Base-by-base conservation (phyloP, 1,140 invertebrate species). In the Eciton burchellii region DNA sequence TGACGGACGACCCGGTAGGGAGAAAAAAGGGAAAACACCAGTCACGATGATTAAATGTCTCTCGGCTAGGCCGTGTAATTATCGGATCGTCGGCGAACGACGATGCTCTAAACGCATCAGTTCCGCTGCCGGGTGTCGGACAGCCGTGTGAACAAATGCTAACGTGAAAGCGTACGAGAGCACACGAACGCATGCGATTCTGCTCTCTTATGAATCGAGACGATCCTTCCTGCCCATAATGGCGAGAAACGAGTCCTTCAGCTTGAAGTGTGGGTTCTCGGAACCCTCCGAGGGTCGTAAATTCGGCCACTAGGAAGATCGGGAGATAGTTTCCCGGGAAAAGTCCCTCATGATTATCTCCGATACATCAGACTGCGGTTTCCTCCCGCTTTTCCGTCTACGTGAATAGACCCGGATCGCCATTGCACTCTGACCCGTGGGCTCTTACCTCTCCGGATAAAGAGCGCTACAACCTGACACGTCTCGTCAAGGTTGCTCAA, bases 161-260 rank as follows among this genome's bases (percentile, higher is more conserved):
- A n/a, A n/a, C n/a, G n/a, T n/a, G n/a, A n/a, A 45, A 47, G 57
- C 35, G 29, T 43, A 24, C 54, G 54, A 43, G 45, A 47, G 73
- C 4, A 59, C 56, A 65, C 35, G 72, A 84, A 62, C 47, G 66
- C 45, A 19, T 0, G 56, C 62, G 45, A 79, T 63, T 45, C 29
- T 43, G 41, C 35, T n/a, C 47, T 12, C 24, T 88, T 83, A 88
- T 76, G 83, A 91, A 86, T 85, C 86, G 90, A 91, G 93, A 92
- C 93, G 92, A 93, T 93, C 90, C 89, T 87, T 81, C 83, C 65
- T 90, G 93, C 92, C 35, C 35, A 6, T n/a, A 93, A 93, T 91
- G 90, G 90, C 83, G 84, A 81, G 90, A 91, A 90, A 90, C 90
- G 91, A 92, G 85, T 90, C 90, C 90, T 91, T 85, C 35, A 35